Percentiles rank a stretch among this genome's conserved stretches.
Evolutionary conservation across 2,797 vertebrate genomes (phyloP).

Genomic region (Xenentodon cancila): DNA sequence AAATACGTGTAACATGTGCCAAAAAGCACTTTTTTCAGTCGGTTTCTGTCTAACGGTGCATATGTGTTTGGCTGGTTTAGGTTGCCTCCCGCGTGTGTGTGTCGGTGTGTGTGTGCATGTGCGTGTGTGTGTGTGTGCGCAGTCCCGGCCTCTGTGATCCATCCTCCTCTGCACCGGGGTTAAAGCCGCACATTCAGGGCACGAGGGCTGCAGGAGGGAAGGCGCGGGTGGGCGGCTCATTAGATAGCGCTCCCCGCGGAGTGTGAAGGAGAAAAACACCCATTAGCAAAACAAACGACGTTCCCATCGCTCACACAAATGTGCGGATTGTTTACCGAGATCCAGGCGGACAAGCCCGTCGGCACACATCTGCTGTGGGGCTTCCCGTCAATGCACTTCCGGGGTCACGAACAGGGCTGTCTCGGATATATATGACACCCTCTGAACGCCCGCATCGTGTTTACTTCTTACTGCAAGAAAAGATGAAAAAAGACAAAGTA

Average conservation of each 20-base stretch:
- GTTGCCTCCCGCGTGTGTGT: conserved; percentile 26
- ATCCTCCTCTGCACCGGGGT: conserved; percentile 65
- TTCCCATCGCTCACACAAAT: conserved; percentile 71
- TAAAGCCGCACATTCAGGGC: conserved; percentile 71
- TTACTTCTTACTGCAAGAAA: conserved; percentile 13
- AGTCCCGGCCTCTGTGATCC: conserved; percentile 55
- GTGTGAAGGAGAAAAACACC: conserved; percentile 78
- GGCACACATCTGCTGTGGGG: conserved; percentile 41
- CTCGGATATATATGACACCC: too few relatives aligned
- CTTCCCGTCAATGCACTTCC: conserved; percentile 56
- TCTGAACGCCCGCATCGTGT: conserved; percentile 21
- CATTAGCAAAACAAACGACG: conserved; percentile 82
- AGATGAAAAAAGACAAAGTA: not conserved
- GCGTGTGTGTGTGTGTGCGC: too few relatives aligned
- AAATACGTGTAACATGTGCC: conserved; percentile 58
- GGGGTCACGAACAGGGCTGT: conserved; percentile 45
- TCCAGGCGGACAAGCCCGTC: conserved; percentile 39
- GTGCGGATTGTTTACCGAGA: conserved; percentile 66
- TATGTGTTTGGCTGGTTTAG: conserved; percentile 28
- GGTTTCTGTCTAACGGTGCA: not conserved
- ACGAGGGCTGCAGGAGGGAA: conserved; percentile 62
- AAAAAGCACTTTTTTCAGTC: conserved; percentile 46
- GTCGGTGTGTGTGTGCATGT: too few relatives aligned
- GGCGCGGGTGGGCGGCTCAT: conserved; percentile 76
- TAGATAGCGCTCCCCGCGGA: conserved; percentile 74